Conservation (phyloP, 2,113 vertebrate species). For the Nipponia nippon region DNA sequence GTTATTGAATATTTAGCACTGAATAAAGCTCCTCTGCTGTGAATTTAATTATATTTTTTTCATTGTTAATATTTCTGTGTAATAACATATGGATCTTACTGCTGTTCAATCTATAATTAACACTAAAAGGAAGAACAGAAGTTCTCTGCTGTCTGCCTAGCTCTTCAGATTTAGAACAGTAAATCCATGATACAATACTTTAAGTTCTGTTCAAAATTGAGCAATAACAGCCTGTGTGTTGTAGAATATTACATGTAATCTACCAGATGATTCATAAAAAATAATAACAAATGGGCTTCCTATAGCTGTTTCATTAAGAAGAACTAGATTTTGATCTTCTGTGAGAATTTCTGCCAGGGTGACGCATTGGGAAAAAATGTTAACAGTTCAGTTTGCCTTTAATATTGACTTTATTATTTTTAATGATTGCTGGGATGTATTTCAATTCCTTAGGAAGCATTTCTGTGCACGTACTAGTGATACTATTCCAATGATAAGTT, state of each 20-base stretch:
- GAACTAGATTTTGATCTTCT: background rate
- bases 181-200: background rate
- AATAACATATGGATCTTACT: background rate
- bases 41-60: background rate
- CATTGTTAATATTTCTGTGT: background rate
- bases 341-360: background rate
- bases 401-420: constrained; percentile 2
- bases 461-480: background rate
- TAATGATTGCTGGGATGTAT: background rate
- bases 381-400: background rate
- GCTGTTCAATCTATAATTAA: background rate
- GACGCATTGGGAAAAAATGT: background rate
- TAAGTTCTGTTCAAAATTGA: background rate
- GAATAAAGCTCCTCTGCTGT: background rate
- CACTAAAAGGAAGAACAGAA: background rate
- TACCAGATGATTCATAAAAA: background rate
- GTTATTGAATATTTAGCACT: background rate
- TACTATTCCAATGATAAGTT: background rate
- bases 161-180: background rate
- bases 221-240: background rate
- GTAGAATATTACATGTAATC: background rate
- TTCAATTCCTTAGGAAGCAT: background rate
- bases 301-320: background rate
- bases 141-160: background rate
- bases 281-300: background rate